Base-by-base conservation (phyloP, 2,797 vertebrate genomes). In the Pipistrellus pipistrellus region DNA sequence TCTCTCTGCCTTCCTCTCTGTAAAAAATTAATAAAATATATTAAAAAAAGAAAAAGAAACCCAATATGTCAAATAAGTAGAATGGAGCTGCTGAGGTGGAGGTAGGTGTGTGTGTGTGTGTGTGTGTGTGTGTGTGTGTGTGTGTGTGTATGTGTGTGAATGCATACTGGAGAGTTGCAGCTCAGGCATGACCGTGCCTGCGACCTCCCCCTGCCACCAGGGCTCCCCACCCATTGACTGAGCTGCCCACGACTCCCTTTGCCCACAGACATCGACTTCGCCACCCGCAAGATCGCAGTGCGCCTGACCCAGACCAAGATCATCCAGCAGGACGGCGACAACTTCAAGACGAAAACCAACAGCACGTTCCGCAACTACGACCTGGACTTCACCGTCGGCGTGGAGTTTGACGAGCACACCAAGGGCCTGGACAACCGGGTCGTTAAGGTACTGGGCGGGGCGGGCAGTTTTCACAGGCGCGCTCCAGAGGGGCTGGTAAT, bases 351-450 rank as follows among this genome's bases (percentile, higher is more conserved):
- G 1, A 99, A 98, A 97, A 99, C 99, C 46, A 89, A 98, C 87
- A 99, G 99, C 98, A 99, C 99, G 17, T 99, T 99, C 97, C 98
- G 99, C 53, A 99, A 99, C 98, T 99, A 99, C 5, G 98, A 99
- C 1, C 0, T 99, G 96, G 97, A 99, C 97, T 99, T 97, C 97
- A 99, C 98, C 0, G 95, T 99, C 1, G 99, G 99, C 30, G 98
- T 97, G 95, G 99, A 99, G 98, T 99, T 99, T 93, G 99, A 99
- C 2, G 99, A 99, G 96, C 0, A 97, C 1, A 99, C 99, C 3
- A 99, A 99, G 96, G 99, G 98, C 18, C 98, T 99, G 95, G 99
- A 99, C 92, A 98, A 98, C 96, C 95, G 99, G 57, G 96, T 96
- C 3, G 98, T 99, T 72, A 98, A 98, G 99, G 99, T 99, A 98